These are phyloP conservation scores for Aleiodes testaceus DNA, from an alignment of 2,888 invertebrate genomes.

Conservation along the genomic window DNA sequence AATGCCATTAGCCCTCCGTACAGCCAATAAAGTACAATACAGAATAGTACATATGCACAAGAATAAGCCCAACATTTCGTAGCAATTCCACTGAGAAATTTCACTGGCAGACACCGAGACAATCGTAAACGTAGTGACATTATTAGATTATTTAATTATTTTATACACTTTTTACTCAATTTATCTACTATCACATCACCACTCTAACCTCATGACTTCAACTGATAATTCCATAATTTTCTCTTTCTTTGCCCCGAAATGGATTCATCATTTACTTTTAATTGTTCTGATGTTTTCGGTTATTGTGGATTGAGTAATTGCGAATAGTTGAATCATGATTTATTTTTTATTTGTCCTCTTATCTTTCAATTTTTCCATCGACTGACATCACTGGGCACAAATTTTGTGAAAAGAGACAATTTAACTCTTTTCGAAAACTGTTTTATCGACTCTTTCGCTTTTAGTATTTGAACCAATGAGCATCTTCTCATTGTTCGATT, in stretches of 20 bases:
- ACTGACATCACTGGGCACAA: too few relatives aligned
- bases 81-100: conserved; percentile 75
- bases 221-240: background rate
- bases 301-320: too few relatives aligned
- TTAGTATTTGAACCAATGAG: too few relatives aligned
- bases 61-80: conserved; percentile 87
- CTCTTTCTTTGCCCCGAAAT: background rate
- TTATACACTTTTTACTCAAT: background rate
- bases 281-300: background rate
- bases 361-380: too few relatives aligned
- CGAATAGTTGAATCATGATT: too few relatives aligned
- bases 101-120: conserved; percentile 69
- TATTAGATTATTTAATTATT: conserved; percentile 23
- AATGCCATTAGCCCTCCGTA: conserved; percentile 85
- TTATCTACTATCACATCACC: background rate
- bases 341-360: too few relatives aligned
- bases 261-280: background rate
- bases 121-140: conserved; percentile 65
- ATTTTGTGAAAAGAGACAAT: too few relatives aligned
- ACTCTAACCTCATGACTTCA: conserved; percentile 7
- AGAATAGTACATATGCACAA: conserved; percentile 81
- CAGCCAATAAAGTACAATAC: conserved; percentile 87
- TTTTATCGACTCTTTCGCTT: too few relatives aligned
- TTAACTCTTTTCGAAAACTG: too few relatives aligned
- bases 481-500: too few relatives aligned